These are phyloP conservation scores for Amphibalanus amphitrite DNA, from an alignment of 1,140 invertebrate genomes.

Conservation along the genomic window DNA sequence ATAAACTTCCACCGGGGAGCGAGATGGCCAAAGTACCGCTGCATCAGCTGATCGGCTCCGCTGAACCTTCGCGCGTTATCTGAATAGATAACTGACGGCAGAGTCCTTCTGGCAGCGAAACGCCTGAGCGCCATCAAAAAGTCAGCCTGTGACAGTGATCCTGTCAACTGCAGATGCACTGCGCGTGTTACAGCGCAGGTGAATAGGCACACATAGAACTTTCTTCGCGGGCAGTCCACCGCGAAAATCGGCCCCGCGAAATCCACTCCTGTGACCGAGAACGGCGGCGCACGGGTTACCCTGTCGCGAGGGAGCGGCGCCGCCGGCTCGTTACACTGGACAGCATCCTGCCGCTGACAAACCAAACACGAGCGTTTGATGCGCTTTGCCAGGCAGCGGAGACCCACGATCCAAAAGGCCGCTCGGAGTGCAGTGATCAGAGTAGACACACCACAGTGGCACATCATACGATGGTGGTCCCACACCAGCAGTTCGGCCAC, in stretches of 20 bases:
- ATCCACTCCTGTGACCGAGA: slow-evolving; percentile 10
- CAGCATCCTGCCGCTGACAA: slow-evolving; percentile 7
- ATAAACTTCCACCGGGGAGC: slow-evolving; percentile 15
- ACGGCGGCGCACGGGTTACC: slow-evolving; percentile 8
- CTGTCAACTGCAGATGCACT: slow-evolving; percentile 10
- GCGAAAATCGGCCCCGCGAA: slow-evolving; percentile 8
- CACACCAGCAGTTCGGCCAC: too few species aligned
- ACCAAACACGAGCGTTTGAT: slow-evolving; percentile 1
- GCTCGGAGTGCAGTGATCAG: too few species aligned
- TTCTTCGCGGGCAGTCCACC: neutral
- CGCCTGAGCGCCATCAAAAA: slow-evolving; percentile 9
- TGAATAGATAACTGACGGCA: slow-evolving; percentile 7
- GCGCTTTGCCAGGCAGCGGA: slow-evolving; percentile 5
- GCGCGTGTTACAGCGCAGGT: slow-evolving; percentile 9
- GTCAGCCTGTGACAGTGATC: neutral
- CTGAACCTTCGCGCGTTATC: slow-evolving; percentile 12
- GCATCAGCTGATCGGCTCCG: slow-evolving; percentile 4
- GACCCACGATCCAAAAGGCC: too few species aligned
- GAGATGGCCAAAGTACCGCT: slow-evolving; percentile 3
- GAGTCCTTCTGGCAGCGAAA: slow-evolving; percentile 8
- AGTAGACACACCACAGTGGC: too few species aligned
- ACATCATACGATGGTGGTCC: too few species aligned
- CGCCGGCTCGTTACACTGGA: slow-evolving; percentile 2
- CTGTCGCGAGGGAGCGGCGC: slow-evolving; percentile 3
- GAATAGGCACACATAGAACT: neutral